Evolutionary conservation across 2,888 invertebrate species (phyloP).

Genomic region (Parnassius orleans): DNA sequence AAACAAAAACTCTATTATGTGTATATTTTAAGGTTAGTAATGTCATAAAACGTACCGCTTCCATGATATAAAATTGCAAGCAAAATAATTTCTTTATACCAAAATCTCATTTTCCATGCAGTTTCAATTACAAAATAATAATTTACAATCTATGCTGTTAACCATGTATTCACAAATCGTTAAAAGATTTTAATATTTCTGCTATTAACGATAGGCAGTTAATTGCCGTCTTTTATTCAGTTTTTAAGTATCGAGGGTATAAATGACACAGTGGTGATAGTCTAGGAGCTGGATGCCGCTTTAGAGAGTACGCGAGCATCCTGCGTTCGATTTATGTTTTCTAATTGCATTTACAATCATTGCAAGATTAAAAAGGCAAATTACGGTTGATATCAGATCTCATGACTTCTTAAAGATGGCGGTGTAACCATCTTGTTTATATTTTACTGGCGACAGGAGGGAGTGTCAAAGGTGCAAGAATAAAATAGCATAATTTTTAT

Average conservation of each 20-base stretch:
- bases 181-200: constrained; percentile 1
- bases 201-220: constrained; percentile 4
- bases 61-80: constrained; percentile 8
- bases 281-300: no score
- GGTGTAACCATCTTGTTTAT: no score
- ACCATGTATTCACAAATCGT: constrained; percentile 10
- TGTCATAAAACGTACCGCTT: constrained; percentile 8
- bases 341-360: no score
- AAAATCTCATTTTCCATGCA: constrained; percentile 14
- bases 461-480: no score
- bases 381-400: no score
- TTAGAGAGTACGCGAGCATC: no score
- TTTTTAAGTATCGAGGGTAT: constrained; percentile 6
- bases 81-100: constrained; percentile 10
- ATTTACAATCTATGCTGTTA: constrained; percentile 4
- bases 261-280: no score
- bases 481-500: no score
- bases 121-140: background rate
- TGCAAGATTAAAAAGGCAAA: no score
- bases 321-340: no score
- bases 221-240: constrained; percentile 9
- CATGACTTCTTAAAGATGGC: no score
- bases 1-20: background rate
- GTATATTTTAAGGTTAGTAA: background rate
- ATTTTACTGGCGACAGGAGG: no score